Percentiles rank a stretch among this genome's conserved stretches.
These are phyloP conservation scores for Probosciger aterrimus DNA, from an alignment of 2,113 vertebrate species.

Conservation along the genomic window DNA sequence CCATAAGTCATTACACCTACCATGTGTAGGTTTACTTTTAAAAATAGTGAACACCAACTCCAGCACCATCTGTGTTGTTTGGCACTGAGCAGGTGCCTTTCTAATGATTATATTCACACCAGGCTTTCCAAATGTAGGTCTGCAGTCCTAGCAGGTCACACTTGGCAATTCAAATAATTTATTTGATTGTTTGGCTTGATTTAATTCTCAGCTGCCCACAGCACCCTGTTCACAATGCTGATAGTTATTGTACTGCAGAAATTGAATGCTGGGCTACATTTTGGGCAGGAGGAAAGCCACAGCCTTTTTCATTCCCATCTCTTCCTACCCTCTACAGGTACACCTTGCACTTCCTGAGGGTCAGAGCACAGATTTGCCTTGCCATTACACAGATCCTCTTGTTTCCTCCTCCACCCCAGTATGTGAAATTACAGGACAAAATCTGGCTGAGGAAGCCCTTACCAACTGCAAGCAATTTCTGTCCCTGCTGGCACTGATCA, in stretches of 20 bases:
- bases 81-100: not conserved
- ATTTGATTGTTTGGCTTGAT: not conserved
- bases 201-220: not conserved
- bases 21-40: not conserved
- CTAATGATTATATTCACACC: not conserved
- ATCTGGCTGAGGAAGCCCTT: not conserved
- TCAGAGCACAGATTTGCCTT: not conserved
- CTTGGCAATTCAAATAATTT: not conserved
- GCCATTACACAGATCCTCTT: rapidly evolving
- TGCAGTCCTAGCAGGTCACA: not conserved
- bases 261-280: not conserved
- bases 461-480: not conserved
- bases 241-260: not conserved
- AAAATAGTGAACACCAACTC: not conserved
- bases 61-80: not conserved
- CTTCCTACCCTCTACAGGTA: not conserved
- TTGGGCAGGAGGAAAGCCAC: not conserved
- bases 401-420: not conserved
- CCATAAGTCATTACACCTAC: not conserved
- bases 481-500: not conserved
- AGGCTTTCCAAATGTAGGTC: not conserved
- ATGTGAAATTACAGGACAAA: not conserved
- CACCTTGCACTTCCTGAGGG: not conserved
- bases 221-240: not conserved
- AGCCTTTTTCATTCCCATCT: not conserved